Evolutionary conservation across 2,797 vertebrate species (phyloP).

Genomic region (Helicolenus hilgendorfi): DNA sequence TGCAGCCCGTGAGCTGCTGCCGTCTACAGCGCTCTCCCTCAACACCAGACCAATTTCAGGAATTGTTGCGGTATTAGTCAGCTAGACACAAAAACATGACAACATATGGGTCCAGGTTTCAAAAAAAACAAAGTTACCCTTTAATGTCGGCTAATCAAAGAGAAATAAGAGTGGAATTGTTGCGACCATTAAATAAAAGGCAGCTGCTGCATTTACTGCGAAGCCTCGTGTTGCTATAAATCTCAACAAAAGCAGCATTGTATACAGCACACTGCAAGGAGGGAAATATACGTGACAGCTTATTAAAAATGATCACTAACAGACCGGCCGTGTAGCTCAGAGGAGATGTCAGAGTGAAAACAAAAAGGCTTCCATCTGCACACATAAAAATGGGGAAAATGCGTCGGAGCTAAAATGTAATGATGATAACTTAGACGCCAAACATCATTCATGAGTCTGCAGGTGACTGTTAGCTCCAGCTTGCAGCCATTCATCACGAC

Average conservation of each 20-base stretch:
- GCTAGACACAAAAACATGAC: neutral
- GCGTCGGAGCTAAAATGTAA: conserved; percentile 6
- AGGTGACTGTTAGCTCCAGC: conserved; percentile 33
- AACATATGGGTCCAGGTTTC: neutral
- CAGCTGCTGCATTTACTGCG: neutral
- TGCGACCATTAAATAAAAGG: neutral
- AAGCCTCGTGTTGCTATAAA: neutral
- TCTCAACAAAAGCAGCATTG: neutral
- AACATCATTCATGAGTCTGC: neutral
- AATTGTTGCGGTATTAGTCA: neutral
- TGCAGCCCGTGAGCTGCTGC: neutral
- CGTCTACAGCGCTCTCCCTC: neutral
- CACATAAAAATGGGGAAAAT: neutral
- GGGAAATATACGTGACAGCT: conserved; percentile 2
- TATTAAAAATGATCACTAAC: conserved; percentile 16
- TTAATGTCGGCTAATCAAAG: neutral
- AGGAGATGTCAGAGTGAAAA: neutral
- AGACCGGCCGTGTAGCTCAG: neutral
- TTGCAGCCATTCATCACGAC: conserved; percentile 14
- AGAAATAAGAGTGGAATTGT: neutral
- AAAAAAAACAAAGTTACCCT: neutral
- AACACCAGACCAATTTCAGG: neutral
- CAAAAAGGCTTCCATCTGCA: conserved; percentile 11
- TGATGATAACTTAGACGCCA: neutral
- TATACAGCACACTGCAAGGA: neutral